These are phyloP conservation scores for Nyctibius bracteatus DNA, from an alignment of 2,113 vertebrate genomes.

Conservation along the genomic window DNA sequence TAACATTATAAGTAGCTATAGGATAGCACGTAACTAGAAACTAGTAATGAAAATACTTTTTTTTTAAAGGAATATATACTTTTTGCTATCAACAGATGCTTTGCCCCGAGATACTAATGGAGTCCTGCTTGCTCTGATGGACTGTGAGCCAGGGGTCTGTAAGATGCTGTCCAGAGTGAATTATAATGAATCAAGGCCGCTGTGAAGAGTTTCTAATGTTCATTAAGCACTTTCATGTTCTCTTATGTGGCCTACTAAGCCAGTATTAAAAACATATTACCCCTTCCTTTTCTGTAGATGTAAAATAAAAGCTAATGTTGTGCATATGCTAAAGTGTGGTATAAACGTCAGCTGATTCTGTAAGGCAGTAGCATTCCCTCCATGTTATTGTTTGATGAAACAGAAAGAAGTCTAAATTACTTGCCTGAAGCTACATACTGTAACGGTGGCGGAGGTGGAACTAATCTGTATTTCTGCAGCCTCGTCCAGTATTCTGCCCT, in stretches of 20 bases:
- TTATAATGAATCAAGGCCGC: background rate
- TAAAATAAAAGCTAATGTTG: background rate
- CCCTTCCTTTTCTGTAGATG: background rate
- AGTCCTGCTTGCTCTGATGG: background rate
- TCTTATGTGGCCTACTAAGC: slow-evolving; percentile 29
- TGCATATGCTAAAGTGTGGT: background rate
- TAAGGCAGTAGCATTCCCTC: background rate
- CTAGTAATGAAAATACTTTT: background rate
- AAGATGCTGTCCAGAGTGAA: slow-evolving; percentile 29
- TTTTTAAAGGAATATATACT: background rate
- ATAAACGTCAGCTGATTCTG: background rate
- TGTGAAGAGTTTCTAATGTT: slow-evolving; percentile 24
- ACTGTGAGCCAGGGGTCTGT: background rate
- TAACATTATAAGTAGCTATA: background rate
- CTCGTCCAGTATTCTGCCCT: background rate
- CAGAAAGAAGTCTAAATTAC: slow-evolving; percentile 36
- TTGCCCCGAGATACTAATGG: background rate
- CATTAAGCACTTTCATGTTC: slow-evolving; percentile 7
- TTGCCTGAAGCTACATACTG: slow-evolving; percentile 6
- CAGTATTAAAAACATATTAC: slow-evolving; percentile 31
- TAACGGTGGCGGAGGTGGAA: background rate
- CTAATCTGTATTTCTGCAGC: slow-evolving; percentile 21
- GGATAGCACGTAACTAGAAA: background rate
- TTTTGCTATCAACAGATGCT: background rate
- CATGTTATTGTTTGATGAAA: slow-evolving; percentile 55